Conservation (phyloP, 2,113 vertebrate species). For the Bufo bufo region DNA sequence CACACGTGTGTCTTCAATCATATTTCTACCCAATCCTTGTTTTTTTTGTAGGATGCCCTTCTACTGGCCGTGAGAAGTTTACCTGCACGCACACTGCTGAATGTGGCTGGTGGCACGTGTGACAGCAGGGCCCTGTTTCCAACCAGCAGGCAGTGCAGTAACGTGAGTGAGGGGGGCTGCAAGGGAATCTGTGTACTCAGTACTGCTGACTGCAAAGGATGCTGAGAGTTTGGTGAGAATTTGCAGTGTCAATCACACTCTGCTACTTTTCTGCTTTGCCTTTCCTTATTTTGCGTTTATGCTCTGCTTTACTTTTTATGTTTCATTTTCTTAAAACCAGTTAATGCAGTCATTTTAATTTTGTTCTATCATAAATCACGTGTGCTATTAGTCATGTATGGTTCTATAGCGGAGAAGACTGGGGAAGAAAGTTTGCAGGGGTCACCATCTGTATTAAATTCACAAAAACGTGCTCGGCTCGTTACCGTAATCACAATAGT, state of each 20-base stretch:
- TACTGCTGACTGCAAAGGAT: constrained; percentile 51
- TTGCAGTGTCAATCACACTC: constrained; percentile 31
- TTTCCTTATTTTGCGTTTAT: not conserved
- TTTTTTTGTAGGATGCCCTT: constrained; percentile 82
- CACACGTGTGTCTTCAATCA: not conserved
- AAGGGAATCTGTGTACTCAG: constrained; percentile 52
- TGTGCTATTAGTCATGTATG: constrained; percentile 9
- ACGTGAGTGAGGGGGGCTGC: constrained; percentile 73
- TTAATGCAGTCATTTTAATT: not conserved
- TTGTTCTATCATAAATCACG: not conserved
- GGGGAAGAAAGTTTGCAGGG: not conserved
- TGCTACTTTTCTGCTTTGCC: not conserved
- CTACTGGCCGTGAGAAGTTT: constrained; percentile 90
- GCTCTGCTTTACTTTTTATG: not conserved
- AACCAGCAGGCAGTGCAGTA: constrained; percentile 84
- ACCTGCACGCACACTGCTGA: constrained; percentile 83
- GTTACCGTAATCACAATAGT: not conserved
- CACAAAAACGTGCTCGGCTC: not conserved
- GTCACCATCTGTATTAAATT: not conserved
- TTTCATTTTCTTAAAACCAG: not conserved
- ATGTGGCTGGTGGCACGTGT: constrained; percentile 79
- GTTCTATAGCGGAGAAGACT: not conserved
- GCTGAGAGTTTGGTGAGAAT: constrained; percentile 51
- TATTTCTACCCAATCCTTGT: not conserved
- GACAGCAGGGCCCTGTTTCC: constrained; percentile 81